Percentiles rank a stretch among this genome's conserved stretches.
Evolutionary conservation across 2,797 vertebrate genomes (phyloP).

Genomic region (Morelia viridis): DNA sequence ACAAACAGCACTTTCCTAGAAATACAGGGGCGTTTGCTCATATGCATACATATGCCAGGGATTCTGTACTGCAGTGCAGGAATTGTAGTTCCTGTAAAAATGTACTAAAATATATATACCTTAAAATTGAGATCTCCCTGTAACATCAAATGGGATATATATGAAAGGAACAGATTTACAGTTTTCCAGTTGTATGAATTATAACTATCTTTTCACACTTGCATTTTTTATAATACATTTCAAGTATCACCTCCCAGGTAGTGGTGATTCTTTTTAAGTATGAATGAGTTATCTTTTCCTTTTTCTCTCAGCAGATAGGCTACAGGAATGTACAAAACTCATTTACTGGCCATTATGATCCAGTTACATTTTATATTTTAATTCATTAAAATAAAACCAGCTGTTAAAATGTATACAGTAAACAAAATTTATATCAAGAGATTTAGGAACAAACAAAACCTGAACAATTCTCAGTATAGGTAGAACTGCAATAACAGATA

Average conservation of each 20-base stretch:
- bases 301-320: not conserved
- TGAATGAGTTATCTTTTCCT: too few relatives aligned
- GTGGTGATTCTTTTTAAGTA: not conserved
- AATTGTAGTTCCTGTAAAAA: conserved; percentile 18
- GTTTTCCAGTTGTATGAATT: not conserved
- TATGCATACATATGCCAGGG: not conserved
- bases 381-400: not conserved
- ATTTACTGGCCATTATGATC: not conserved
- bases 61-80: not conserved
- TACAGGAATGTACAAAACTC: not conserved
- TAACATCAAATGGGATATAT: not conserved
- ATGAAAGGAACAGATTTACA: not conserved
- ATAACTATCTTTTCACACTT: not conserved
- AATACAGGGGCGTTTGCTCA: not conserved
- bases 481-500: not conserved
- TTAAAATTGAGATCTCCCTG: not conserved
- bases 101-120: conserved; percentile 16
- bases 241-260: not conserved
- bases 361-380: not conserved
- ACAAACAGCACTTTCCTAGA: not conserved
- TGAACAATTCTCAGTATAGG: not conserved
- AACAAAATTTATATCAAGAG: not conserved
- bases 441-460: not conserved
- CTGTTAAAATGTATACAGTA: not conserved
- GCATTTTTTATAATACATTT: conserved; percentile 3